phyloP scores from a whole-genome alignment of 2,888 invertebrate genomes.

The Xanthorhoe designata region DNA sequence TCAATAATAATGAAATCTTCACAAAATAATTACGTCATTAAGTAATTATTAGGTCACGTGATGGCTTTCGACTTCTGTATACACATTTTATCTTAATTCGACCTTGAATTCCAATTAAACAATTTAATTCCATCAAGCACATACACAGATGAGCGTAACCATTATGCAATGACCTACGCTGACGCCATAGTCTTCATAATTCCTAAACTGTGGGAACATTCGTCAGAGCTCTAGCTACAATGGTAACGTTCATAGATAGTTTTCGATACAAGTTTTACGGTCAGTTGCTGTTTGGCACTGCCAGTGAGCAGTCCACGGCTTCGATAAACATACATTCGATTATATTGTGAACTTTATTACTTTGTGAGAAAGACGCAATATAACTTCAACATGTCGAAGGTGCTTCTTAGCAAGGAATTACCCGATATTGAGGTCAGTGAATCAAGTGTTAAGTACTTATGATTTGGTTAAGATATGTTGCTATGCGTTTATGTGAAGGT shows the following conservation, averaged over 20 bases:
- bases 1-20: too few relatives aligned
- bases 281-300: slow-evolving; percentile 78
- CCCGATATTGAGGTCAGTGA: slow-evolving; percentile 93
- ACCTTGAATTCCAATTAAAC: slow-evolving; percentile 11
- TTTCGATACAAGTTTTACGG: slow-evolving; percentile 32
- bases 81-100: neutral
- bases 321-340: slow-evolving; percentile 35
- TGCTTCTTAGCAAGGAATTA: slow-evolving; percentile 88
- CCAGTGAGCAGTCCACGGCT: slow-evolving; percentile 82
- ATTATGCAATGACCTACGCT: slow-evolving; percentile 12
- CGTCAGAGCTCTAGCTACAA: slow-evolving; percentile 29
- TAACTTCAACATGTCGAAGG: slow-evolving; percentile 74
- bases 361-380: slow-evolving; percentile 36
- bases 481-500: slow-evolving; percentile 2
- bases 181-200: slow-evolving; percentile 4
- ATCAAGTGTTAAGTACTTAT: neutral
- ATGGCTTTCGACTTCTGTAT: neutral
- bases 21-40: neutral
- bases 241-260: slow-evolving; percentile 29
- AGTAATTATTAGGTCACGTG: too few relatives aligned
- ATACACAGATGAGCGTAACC: slow-evolving; percentile 15
- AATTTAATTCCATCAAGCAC: slow-evolving; percentile 8
- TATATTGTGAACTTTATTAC: slow-evolving; percentile 24
- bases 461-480: slow-evolving; percentile 11
- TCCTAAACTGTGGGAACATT: slow-evolving; percentile 8